These are phyloP conservation scores for Microtus obscurus DNA, from an alignment of 2,797 vertebrate genomes.

Conservation along the genomic window DNA sequence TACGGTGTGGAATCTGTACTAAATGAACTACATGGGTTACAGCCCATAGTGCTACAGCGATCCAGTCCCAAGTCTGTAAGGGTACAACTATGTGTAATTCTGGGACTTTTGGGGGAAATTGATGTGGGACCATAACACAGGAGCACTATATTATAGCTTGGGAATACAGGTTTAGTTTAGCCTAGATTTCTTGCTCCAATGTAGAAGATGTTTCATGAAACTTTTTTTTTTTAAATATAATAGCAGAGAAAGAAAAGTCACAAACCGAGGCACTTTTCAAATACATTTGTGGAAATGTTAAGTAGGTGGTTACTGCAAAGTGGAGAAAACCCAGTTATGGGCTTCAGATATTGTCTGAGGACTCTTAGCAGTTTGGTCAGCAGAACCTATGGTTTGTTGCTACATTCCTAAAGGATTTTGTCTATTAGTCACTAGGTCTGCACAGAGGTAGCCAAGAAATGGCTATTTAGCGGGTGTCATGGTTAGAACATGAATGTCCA, in stretches of 20 bases:
- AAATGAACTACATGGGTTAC: not conserved
- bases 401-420: not conserved
- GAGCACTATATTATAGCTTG: not conserved
- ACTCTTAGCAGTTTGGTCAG: not conserved
- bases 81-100: not conserved
- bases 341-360: not conserved
- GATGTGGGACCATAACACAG: not conserved
- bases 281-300: not conserved
- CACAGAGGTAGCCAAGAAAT: not conserved
- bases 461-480: not conserved
- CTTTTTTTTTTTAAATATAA: not conserved
- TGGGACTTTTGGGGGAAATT: not conserved
- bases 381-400: not conserved
- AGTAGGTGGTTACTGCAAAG: not conserved
- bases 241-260: not conserved
- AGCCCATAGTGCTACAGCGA: not conserved
- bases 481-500: not conserved
- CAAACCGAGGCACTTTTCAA: not conserved
- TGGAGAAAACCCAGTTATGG: not conserved
- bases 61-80: not conserved
- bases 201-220: not conserved
- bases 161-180: not conserved
- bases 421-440: not conserved
- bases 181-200: not conserved
- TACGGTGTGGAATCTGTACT: not conserved